A percentile compares a stretch with the other conserved stretches of the same genome.
Conservation (phyloP, 2,888 invertebrate genomes). For the Helleia helle region DNA sequence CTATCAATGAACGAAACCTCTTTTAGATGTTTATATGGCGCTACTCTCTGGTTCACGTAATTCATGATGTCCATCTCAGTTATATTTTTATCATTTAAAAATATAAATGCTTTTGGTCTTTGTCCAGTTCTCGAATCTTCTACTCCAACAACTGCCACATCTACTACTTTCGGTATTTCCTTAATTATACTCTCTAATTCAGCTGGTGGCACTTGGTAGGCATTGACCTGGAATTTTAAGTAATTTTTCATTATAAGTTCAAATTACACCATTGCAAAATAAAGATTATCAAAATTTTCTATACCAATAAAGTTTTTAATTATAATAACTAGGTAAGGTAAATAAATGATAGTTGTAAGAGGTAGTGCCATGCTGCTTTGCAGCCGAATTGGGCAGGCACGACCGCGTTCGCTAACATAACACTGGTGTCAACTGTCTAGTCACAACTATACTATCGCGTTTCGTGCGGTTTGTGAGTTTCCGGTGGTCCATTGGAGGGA, state of each 20-base stretch:
- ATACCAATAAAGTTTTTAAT: too few species aligned
- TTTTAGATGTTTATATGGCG: slow-evolving; percentile 81
- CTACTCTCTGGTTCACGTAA: slow-evolving; percentile 79
- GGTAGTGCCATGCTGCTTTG: too few species aligned
- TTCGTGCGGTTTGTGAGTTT: too few species aligned
- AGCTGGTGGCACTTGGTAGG: slow-evolving; percentile 88
- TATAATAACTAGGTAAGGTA: too few species aligned
- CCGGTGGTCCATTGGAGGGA: too few species aligned
- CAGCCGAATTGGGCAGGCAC: too few species aligned
- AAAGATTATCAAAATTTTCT: too few species aligned
- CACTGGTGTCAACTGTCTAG: too few species aligned
- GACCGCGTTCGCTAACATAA: too few species aligned
- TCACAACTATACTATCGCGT: too few species aligned
- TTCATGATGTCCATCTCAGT: slow-evolving; percentile 73
- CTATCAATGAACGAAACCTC: slow-evolving; percentile 78
- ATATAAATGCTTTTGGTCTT: slow-evolving; percentile 83
- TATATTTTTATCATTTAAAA: slow-evolving; percentile 61
- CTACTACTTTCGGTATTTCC: slow-evolving; percentile 81
- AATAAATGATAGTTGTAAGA: too few species aligned
- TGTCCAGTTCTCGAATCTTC: slow-evolving; percentile 81
- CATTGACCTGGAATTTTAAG: slow-evolving; percentile 67
- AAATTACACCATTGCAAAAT: too few species aligned
- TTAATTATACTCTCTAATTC: slow-evolving; percentile 85
- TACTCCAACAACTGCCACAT: slow-evolving; percentile 88
- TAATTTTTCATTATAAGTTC: neutral